Base-by-base conservation (phyloP, 2,797 vertebrate species). In the Aselliscus stoliczkanus region DNA sequence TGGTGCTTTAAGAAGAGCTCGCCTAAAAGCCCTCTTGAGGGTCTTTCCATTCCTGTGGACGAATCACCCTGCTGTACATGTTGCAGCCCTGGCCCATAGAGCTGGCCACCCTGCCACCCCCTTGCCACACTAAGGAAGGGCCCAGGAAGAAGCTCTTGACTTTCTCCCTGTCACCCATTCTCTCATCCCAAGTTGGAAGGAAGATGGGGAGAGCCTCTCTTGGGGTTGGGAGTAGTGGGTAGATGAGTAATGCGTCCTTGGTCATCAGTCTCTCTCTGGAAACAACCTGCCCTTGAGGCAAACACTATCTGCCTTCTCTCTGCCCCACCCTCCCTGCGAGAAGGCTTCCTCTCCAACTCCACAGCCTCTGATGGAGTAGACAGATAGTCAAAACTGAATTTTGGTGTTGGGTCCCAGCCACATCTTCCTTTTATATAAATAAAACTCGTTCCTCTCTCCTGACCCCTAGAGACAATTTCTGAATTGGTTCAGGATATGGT, bases 171-270 rank as follows among this genome's bases (percentile, higher is more conserved):
- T 8, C 47, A 14, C 27, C 8, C 3, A 29, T 47, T 25, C 27
- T 42, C 15, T 72, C 56, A 34, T 39, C 52, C 47, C 44, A 13
- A 29, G 3, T 47, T 6, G 50, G 12, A 1, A 72, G 4, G 17
- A 56, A 69, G 31, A 69, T 18, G 27, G 23, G 1, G 1, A 83
- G n/a, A 56, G 17, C n/a, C 8, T 42, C 31, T 60, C 14, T 17
- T 47, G 2, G 14, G 5, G 8, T 5, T 39, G 3, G 29, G 27
- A 27, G 2, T 3, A 6, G 1, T 5, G 25, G 2, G 13, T 31
- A 34, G 44, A n/a, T 60, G n/a, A 2, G 31, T 25, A 34, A n/a
- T 4, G 8, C 8, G 2, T 21, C 8, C 27, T 56, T 50, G 37
- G 47, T 44, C 6, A 13, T 47, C 34, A 34, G 62, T 58, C 42